Conservation (phyloP, 1,140 invertebrate genomes). For the Sipha flava region DNA sequence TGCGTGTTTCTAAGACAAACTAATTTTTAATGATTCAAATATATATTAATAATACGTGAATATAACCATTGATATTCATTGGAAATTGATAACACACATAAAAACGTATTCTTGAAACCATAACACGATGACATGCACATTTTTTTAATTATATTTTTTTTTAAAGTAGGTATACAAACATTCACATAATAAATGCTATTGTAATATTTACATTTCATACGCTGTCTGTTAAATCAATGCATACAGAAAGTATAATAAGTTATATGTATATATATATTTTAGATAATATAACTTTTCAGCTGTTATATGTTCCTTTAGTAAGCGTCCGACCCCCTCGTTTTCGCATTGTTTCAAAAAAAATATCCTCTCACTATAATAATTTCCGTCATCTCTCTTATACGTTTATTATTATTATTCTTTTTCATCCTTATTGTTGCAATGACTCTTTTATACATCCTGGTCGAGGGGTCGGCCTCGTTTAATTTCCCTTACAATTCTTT, state of each 20-base stretch:
- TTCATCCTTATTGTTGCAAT: not conserved
- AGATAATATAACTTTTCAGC: not conserved
- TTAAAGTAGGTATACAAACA: too few relatives aligned
- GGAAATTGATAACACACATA: not conserved
- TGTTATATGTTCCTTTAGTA: not conserved
- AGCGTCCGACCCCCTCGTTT: not conserved
- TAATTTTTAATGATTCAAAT: not conserved
- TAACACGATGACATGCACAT: too few relatives aligned
- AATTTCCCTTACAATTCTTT: constrained; percentile 2
- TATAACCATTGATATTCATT: not conserved
- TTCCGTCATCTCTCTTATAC: not conserved
- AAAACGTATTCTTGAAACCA: too few relatives aligned
- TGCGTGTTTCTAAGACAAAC: not conserved
- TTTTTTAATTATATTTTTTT: too few relatives aligned
- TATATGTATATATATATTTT: not conserved
- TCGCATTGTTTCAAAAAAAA: not conserved
- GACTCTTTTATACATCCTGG: not conserved
- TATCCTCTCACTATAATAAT: not conserved
- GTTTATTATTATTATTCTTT: constrained; percentile 8
- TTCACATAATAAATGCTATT: too few relatives aligned
- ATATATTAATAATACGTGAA: not conserved
- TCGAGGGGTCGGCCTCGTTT: not conserved
- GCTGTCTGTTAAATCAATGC: not conserved
- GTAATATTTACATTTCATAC: too few relatives aligned
- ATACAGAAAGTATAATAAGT: not conserved